Evolutionary conservation across 2,113 vertebrate genomes (phyloP), one percentile per base, ranked within the genome.

Genomic region (Melanocharis versteri): DNA sequence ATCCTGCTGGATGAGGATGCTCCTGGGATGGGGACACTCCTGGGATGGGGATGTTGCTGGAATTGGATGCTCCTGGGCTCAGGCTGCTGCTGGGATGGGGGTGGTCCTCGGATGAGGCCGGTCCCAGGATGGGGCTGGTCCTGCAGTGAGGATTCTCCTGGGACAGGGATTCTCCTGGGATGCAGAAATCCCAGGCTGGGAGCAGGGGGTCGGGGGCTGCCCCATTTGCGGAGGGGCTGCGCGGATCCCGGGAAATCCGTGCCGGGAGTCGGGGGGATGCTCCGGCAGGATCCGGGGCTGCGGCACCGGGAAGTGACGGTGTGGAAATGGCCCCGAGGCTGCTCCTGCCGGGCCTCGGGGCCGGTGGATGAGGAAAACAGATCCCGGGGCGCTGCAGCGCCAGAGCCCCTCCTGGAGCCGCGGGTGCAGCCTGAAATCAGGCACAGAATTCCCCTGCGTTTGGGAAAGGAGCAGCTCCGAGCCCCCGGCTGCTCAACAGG

Each of bases 201-300:
- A 24, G 0, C 15, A 1, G 71, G 7, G 17, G 2, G 6, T 8
- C 42, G 44, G 51, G 83, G 35, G 58, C 60, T 73, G 58, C 11
- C 13, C 57, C 22, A 1, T 9, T 30, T 69, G 78, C 82, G 17
- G 77, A 39, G 57, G 76, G 85, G 78, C 75, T 31, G 57, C 69
- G 57, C 90, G 72, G 77, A 96, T 82, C 75, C 77, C 23, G 7
- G 80, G 91, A 66, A 93, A 90, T 83, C 72, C 75, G 48, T 21
- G 48, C 80, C 9, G 21, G 90, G 58, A 47, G n/a, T 9, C 12
- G 68, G 26, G 31, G 56, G 70, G 94, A 92, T 93, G 86, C 42
- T 58, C 90, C 10, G 94, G 92, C 69, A 94, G 30, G 33, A 85
- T 96, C 81, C 77, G 75, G 89, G 65, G 92, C 86, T 90, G 90